Percentiles rank a stretch among this genome's conserved stretches.
These are phyloP conservation scores for Sterrhoptilus dennistouni DNA, from an alignment of 2,113 vertebrate genomes.

Conservation along the genomic window DNA sequence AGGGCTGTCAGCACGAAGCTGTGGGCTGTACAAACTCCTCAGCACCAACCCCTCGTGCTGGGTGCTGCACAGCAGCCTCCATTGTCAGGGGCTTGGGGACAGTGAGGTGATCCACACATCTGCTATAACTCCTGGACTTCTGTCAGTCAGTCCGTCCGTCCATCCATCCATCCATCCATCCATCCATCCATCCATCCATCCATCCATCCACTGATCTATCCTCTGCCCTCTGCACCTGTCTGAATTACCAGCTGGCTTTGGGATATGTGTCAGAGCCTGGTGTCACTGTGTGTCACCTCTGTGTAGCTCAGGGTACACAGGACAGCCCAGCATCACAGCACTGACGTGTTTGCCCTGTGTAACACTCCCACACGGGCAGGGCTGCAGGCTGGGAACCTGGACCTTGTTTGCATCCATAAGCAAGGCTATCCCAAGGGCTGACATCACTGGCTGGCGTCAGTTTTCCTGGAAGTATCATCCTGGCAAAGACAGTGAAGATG, in stretches of 20 bases:
- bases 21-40: background rate
- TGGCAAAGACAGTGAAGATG: accelerated
- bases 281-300: background rate
- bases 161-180: accelerated
- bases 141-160: accelerated
- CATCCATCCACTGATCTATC: background rate
- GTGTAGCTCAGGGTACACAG: background rate
- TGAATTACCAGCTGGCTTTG: background rate
- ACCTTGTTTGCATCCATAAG: background rate
- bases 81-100: background rate
- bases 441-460: background rate
- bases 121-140: background rate
- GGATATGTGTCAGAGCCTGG: background rate
- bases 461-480: background rate
- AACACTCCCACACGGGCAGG: accelerated
- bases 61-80: background rate
- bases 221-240: background rate
- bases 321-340: background rate
- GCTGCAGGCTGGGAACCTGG: background rate
- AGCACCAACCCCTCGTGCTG: background rate
- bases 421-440: background rate
- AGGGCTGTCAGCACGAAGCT: accelerated
- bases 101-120: background rate
- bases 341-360: accelerated
- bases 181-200: background rate